A percentile compares a stretch with the other conserved stretches of the same genome.
Evolutionary conservation across 2,888 invertebrate genomes (phyloP).

Genomic region (Ganaspis brasiliensis): DNA sequence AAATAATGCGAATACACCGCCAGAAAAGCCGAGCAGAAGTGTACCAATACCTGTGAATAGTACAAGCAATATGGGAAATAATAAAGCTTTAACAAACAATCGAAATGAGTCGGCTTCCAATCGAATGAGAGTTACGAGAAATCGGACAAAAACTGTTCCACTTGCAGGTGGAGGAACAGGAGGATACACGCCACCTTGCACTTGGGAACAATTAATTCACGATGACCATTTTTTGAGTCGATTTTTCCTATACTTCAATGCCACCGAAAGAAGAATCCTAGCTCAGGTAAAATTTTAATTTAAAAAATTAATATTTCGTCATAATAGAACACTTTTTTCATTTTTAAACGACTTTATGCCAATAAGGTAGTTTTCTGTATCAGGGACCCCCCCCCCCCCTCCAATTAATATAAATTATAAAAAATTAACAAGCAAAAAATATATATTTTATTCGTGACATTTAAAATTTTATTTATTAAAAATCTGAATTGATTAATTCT

Average conservation of each 20-base stretch:
- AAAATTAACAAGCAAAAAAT: no score
- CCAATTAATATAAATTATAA: no score
- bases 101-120: constrained; percentile 56
- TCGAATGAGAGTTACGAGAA: constrained; percentile 69
- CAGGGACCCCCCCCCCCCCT: no score
- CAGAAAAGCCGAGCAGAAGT: constrained; percentile 77
- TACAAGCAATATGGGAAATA: constrained; percentile 70
- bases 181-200: constrained; percentile 72
- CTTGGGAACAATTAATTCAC: constrained; percentile 89
- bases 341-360: no score
- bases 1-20: constrained; percentile 73
- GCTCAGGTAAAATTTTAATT: constrained; percentile 84
- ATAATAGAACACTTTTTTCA: no score
- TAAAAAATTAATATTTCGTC: not conserved
- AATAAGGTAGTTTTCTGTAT: no score
- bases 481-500: no score
- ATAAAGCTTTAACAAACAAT: constrained; percentile 72
- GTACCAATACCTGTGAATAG: constrained; percentile 68
- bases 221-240: constrained; percentile 92
- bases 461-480: no score
- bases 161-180: constrained; percentile 72
- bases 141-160: constrained; percentile 68
- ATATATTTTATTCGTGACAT: no score
- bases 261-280: constrained; percentile 89
- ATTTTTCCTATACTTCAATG: constrained; percentile 92